Percentiles rank a stretch among this genome's conserved stretches.
These are phyloP conservation scores for Chloroclystis v-ata DNA, from an alignment of 2,888 invertebrate species.

Conservation along the genomic window DNA sequence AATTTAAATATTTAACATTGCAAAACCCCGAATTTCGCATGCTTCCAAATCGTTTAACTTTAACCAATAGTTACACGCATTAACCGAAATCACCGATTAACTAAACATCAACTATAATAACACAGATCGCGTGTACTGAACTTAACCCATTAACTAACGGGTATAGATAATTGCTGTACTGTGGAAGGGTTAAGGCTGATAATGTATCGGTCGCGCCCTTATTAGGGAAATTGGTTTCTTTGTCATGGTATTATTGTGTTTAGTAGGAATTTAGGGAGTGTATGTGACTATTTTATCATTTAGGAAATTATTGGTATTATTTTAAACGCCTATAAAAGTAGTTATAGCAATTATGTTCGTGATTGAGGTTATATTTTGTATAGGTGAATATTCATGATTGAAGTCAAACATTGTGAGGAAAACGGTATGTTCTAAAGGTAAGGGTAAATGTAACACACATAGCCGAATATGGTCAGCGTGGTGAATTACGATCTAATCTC, in stretches of 20 bases:
- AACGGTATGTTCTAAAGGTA: too few species aligned
- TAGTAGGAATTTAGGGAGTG: too few species aligned
- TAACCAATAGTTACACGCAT: constrained; percentile 23
- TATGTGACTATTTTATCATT: background rate
- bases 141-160: constrained; percentile 59
- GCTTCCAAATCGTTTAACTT: constrained; percentile 11
- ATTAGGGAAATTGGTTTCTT: constrained; percentile 24
- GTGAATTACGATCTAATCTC: too few species aligned
- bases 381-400: too few species aligned
- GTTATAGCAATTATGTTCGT: too few species aligned
- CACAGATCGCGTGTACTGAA: constrained; percentile 61
- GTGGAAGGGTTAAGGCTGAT: constrained; percentile 59
- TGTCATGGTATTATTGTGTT: constrained; percentile 2
- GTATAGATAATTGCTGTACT: constrained; percentile 64
- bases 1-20: too few species aligned
- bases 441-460: background rate
- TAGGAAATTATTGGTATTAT: background rate
- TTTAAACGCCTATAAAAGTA: too few species aligned
- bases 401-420: too few species aligned
- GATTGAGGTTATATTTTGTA: too few species aligned
- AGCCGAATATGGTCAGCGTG: too few species aligned
- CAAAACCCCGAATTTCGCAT: constrained; percentile 3
- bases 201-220: constrained; percentile 52
- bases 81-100: constrained; percentile 22
- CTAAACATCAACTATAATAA: constrained; percentile 25